Conservation (phyloP, 2,113 vertebrate species). For the Gambusia holbrooki region DNA sequence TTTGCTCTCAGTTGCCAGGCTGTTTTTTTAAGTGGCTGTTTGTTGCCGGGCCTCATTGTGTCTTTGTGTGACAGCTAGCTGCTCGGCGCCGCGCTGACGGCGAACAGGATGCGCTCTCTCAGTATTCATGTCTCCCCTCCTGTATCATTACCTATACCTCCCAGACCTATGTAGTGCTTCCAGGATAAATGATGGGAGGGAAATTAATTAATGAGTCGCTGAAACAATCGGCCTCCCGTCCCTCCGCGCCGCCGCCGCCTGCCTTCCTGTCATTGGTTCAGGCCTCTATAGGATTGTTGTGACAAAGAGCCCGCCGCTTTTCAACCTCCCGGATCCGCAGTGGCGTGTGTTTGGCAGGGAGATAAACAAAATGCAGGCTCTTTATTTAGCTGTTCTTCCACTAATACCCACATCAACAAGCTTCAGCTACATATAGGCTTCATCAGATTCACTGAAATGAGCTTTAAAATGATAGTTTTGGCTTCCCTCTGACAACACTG, state of each 20-base stretch:
- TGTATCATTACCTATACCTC: slow-evolving; percentile 68
- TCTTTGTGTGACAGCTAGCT: slow-evolving; percentile 95
- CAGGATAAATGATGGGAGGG: slow-evolving; percentile 61
- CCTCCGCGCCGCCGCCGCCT: slow-evolving; percentile 19
- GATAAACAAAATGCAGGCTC: slow-evolving; percentile 35
- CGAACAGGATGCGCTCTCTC: slow-evolving; percentile 87
- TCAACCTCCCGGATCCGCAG: slow-evolving; percentile 32
- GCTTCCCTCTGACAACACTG: not conserved
- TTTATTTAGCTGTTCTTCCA: slow-evolving; percentile 26
- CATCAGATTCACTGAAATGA: not conserved
- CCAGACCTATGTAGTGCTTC: slow-evolving; percentile 61
- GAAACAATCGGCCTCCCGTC: slow-evolving; percentile 65
- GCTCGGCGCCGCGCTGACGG: slow-evolving; percentile 82
- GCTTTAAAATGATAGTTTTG: not conserved
- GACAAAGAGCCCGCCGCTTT: slow-evolving; percentile 41
- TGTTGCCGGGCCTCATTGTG: slow-evolving; percentile 98
- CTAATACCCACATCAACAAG: slow-evolving; percentile 10
- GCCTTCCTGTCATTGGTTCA: slow-evolving; percentile 52
- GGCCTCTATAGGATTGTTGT: slow-evolving; percentile 57
- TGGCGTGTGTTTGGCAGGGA: slow-evolving; percentile 38
- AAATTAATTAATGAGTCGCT: slow-evolving; percentile 69
- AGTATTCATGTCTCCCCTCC: slow-evolving; percentile 72
- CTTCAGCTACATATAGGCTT: not conserved
- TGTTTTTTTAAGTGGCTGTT: slow-evolving; percentile 97
- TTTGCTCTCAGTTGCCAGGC: slow-evolving; percentile 99